These are phyloP conservation scores for Scaptomyza cyrtandrae DNA, from an alignment of 2,888 invertebrate species.

Conservation along the genomic window DNA sequence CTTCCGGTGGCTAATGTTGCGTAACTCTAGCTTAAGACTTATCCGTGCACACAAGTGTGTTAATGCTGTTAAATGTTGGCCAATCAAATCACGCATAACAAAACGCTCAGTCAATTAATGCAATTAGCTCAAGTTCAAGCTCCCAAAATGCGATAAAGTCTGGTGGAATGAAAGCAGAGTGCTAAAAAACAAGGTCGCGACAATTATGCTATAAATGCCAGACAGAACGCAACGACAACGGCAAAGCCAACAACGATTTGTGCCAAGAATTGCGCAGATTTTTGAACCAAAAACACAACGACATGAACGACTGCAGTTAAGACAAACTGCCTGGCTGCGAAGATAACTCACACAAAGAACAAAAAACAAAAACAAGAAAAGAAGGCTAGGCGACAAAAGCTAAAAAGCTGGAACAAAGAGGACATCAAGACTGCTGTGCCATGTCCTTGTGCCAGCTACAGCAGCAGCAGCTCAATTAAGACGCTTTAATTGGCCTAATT, in stretches of 20 bases:
- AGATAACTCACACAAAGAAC: conserved; percentile 10
- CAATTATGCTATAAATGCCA: conserved; percentile 20
- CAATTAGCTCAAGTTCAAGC: conserved; percentile 55
- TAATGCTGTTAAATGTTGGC: conserved; percentile 14
- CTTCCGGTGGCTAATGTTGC: conserved; percentile 71
- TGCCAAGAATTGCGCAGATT: conserved; percentile 42
- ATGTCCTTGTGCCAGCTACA: conserved; percentile 53
- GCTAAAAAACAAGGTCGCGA: conserved; percentile 11
- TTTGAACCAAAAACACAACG: conserved; percentile 14
- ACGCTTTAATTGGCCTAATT: conserved; percentile 84
- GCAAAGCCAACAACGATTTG: neutral
- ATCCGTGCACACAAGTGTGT: neutral
- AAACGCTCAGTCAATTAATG: conserved; percentile 44
- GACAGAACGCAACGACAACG: neutral
- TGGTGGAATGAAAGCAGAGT: conserved; percentile 2
- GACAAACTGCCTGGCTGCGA: conserved; percentile 19
- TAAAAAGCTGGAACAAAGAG: conserved; percentile 14
- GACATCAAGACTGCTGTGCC: conserved; percentile 38
- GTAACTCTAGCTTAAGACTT: conserved; percentile 24
- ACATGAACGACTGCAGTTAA: conserved; percentile 38
- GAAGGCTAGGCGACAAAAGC: conserved; percentile 3
- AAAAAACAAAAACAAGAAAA: neutral
- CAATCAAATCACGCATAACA: conserved; percentile 22
- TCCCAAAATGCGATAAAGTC: conserved; percentile 9
- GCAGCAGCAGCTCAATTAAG: conserved; percentile 82